phyloP scores from a whole-genome alignment of 1,140 invertebrate genomes.

The Parapsyche elsis region DNA sequence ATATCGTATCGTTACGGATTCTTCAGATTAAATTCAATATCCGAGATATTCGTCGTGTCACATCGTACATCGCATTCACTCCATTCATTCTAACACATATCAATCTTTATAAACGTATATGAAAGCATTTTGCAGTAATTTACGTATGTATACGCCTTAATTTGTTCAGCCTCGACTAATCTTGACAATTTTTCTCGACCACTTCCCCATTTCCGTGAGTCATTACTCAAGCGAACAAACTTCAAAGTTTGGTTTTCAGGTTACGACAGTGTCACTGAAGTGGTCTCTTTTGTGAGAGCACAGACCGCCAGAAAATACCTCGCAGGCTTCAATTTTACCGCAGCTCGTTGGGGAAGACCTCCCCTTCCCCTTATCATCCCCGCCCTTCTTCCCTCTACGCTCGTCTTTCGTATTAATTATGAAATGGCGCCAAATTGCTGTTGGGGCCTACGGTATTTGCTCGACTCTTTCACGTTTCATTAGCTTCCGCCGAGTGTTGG shows the following conservation, averaged over 20 bases:
- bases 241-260: background rate
- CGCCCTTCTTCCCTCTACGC: background rate
- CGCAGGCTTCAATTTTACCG: conserved; percentile 16
- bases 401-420: conserved; percentile 42
- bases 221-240: too few species aligned
- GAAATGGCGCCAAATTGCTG: conserved; percentile 39
- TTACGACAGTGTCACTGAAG: background rate
- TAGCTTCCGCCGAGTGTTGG: background rate
- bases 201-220: too few species aligned
- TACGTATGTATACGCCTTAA: too few species aligned
- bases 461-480: conserved; percentile 18
- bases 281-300: background rate
- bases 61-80: too few species aligned
- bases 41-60: too few species aligned
- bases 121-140: too few species aligned
- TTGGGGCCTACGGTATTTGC: background rate
- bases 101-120: too few species aligned
- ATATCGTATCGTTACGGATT: too few species aligned
- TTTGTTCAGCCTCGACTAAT: too few species aligned
- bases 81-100: too few species aligned
- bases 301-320: background rate
- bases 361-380: background rate
- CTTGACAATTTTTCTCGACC: too few species aligned
- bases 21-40: too few species aligned
- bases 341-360: background rate